Percentiles rank a stretch among this genome's conserved stretches.
phyloP scores from a whole-genome alignment of 2,888 invertebrate genomes.

The Drosophila neonasuta region DNA sequence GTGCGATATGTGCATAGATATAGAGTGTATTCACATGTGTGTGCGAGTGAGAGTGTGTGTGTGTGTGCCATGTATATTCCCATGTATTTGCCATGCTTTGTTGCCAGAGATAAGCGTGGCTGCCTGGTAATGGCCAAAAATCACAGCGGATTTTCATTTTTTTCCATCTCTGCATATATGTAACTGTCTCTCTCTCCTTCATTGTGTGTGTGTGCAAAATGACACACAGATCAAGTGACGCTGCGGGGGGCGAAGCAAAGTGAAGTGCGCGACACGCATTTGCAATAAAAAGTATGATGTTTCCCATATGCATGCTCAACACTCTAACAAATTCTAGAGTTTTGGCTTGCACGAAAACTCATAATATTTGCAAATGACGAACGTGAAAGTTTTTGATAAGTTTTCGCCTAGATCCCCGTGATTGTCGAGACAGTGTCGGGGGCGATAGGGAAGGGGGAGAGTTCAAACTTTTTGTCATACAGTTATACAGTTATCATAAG shows the following conservation, averaged over 20 bases:
- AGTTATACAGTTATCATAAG: conserved; percentile 55
- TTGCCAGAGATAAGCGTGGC: conserved; percentile 59
- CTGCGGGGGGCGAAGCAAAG: conserved; percentile 29
- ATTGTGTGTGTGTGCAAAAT: conserved; percentile 44
- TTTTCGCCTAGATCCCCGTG: conserved; percentile 32
- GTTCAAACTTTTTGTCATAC: conserved; percentile 49
- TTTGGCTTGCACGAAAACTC: conserved; percentile 62
- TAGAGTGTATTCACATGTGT: conserved; percentile 18
- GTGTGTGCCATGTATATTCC: conserved; percentile 40
- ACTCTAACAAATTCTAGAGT: conserved; percentile 54
- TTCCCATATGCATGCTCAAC: conserved; percentile 60
- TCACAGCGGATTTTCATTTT: conserved; percentile 65
- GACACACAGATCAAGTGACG: conserved; percentile 65
- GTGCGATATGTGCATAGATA: conserved; percentile 65
- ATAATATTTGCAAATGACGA: conserved; percentile 78
- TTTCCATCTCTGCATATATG: conserved; percentile 3
- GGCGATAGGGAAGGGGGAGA: not conserved
- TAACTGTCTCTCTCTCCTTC: too few species aligned
- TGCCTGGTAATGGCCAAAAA: conserved; percentile 73
- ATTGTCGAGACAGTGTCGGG: not conserved
- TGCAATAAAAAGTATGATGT: conserved; percentile 72
- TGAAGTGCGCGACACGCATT: conserved; percentile 57
- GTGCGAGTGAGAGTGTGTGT: conserved; percentile 31
- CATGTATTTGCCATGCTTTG: conserved; percentile 56
- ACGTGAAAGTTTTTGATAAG: conserved; percentile 76